Base-by-base conservation (phyloP, 2,113 vertebrate genomes). In the Dasyornis broadbenti region DNA sequence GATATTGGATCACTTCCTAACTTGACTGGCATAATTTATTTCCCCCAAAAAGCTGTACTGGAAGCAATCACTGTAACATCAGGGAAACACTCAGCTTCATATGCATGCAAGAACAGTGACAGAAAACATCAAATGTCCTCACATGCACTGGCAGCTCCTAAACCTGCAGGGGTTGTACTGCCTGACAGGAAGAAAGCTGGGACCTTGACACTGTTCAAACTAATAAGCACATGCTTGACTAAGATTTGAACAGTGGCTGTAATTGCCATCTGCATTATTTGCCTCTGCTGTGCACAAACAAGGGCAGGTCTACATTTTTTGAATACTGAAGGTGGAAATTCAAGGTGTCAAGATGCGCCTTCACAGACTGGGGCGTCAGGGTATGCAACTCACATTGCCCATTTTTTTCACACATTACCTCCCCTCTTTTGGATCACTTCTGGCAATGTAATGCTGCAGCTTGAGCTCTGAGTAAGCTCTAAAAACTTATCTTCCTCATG, bases 161-260 rank as follows among this genome's bases (percentile, higher is more conserved):
- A 77, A 79, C 71, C 90, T 86, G 86, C 21, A 5, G 92, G 82
- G 50, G 39, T 2, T 60, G 21, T 50, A 8, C 35, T 14, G 54
- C 47, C 71, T 47, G 76, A 42, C 33, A 50, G 76, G 40, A 7
- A 42, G 45, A 83, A 60, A 68, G 76, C 80, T 35, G 59, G 39
- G 60, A 68, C 65, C 80, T 52, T 56, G 80, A 73, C 69, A 24
- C 56, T 52, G 56, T 7, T 91, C 83, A 75, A 54, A 71, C 69
- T 86, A 89, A 94, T 71, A 66, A 89, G 89, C 56, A 75, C 92
- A 92, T 3, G 92, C 89, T 84, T 89, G 89, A 78, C 60, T 75
- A 50, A 61, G 66, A 81, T 47, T 26, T 16, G 65, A 81, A 37
- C 49, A 64, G 33, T 57, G 47, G 56, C 2, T 37, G 15, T 65